A percentile compares a stretch with the other conserved stretches of the same genome.
Conservation (phyloP, 2,797 vertebrate species). For the Anguilla pacifica region DNA sequence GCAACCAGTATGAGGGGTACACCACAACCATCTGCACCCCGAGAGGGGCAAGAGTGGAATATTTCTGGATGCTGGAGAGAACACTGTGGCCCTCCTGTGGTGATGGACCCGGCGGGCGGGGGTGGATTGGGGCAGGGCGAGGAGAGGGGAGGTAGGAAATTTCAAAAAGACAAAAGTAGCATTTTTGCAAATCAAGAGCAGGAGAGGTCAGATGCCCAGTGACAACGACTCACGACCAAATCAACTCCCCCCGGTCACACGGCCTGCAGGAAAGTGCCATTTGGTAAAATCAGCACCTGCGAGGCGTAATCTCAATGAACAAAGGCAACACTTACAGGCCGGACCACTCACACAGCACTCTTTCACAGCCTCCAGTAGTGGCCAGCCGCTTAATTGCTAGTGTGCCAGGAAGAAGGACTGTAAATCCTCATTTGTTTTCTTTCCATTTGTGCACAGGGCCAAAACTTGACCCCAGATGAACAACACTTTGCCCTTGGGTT, state of each 20-base stretch:
- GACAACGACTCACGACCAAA: neutral
- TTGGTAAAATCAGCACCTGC: neutral
- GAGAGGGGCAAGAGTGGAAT: neutral
- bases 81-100: constrained; percentile 18
- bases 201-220: neutral
- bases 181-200: neutral
- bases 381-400: neutral
- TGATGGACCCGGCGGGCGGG: constrained; percentile 21
- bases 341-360: neutral
- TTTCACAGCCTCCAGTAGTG: neutral
- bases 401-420: neutral
- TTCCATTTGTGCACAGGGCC: neutral
- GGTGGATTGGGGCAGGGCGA: neutral
- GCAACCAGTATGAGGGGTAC: too few species aligned
- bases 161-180: neutral
- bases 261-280: neutral
- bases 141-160: constrained; percentile 14
- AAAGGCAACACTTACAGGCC: neutral
- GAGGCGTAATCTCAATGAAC: constrained; percentile 4
- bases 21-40: neutral
- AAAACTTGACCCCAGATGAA: neutral
- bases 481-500: neutral
- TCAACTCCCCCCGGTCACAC: neutral
- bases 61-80: neutral
- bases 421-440: neutral